A percentile compares a stretch with the other conserved stretches of the same genome.
These are phyloP conservation scores for Orchestes rusci DNA, from an alignment of 2,888 invertebrate species.

Conservation along the genomic window DNA sequence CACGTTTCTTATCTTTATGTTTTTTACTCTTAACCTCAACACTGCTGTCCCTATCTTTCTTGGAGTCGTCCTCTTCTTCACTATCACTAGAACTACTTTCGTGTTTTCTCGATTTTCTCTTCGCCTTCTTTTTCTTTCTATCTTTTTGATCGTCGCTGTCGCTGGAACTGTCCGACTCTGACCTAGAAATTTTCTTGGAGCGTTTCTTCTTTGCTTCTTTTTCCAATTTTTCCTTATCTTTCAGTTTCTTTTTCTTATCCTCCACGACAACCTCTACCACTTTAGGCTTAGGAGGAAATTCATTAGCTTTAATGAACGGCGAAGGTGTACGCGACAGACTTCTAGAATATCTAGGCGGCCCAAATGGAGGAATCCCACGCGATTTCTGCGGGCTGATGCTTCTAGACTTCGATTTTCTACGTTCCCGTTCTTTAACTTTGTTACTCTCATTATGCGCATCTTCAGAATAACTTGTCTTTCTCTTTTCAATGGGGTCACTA, in stretches of 20 bases:
- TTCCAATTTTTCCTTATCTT: constrained; percentile 34
- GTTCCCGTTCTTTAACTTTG: constrained; percentile 33
- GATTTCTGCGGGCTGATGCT: constrained; percentile 38
- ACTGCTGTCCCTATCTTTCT: constrained; percentile 46
- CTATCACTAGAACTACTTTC: constrained; percentile 48
- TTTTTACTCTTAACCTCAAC: constrained; percentile 40
- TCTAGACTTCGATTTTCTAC: constrained; percentile 39
- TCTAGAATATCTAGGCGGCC: constrained; percentile 54
- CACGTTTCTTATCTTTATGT: constrained; percentile 47
- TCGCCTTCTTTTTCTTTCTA: constrained; percentile 38
- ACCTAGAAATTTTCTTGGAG: constrained; percentile 34
- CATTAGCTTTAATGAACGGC: constrained; percentile 68
- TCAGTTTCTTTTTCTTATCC: constrained; percentile 46
- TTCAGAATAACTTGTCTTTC: constrained; percentile 30
- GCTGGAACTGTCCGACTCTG: constrained; percentile 41
- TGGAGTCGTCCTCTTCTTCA: constrained; percentile 39
- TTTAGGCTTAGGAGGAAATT: constrained; percentile 48
- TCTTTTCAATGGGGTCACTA: constrained; percentile 25
- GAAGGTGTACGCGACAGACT: constrained; percentile 82
- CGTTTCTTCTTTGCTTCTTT: constrained; percentile 33
- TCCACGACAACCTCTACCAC: constrained; percentile 40
- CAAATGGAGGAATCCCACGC: constrained; percentile 40
- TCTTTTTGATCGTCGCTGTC: constrained; percentile 40
- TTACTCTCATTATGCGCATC: constrained; percentile 26
- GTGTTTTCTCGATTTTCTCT: constrained; percentile 40